Conservation (phyloP, 2,797 vertebrate species). For the Malurus splendens region DNA sequence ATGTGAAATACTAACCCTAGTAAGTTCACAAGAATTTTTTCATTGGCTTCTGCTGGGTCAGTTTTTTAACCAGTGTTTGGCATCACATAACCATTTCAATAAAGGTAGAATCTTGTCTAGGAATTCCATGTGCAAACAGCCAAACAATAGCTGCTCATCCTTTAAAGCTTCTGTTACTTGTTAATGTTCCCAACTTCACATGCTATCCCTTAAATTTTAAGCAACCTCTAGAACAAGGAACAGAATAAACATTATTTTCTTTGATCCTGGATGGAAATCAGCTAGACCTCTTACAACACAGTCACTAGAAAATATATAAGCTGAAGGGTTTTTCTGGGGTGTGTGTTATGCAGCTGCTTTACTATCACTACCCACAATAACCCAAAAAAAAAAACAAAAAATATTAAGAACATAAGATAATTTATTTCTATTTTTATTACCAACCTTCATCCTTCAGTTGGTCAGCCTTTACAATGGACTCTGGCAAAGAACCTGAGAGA, state of each 20-base stretch:
- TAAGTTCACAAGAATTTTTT: not conserved
- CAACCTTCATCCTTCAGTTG: constrained; percentile 96
- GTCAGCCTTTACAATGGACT: constrained; percentile 87
- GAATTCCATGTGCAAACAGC: not conserved
- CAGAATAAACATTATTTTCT: not conserved
- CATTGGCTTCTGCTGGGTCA: not conserved
- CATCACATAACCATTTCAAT: not conserved
- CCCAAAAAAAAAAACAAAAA: not conserved
- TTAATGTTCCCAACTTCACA: not conserved
- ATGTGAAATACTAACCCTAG: not conserved
- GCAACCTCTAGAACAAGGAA: not conserved
- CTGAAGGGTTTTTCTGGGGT: not conserved
- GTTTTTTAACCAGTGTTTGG: not conserved
- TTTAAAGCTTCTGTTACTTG: not conserved
- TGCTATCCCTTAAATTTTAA: not conserved
- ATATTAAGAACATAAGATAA: not conserved
- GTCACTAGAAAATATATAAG: not conserved
- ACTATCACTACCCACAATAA: not conserved
- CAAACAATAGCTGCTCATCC: not conserved
- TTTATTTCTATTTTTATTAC: not conserved
- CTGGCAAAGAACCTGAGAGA: constrained; percentile 79
- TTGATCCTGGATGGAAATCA: not conserved
- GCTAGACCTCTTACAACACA: not conserved
- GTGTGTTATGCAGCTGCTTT: not conserved
- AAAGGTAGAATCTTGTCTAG: not conserved